A percentile compares a stretch with the other conserved stretches of the same genome.
These are phyloP conservation scores for Rhopalosiphum nymphaeae DNA, from an alignment of 2,888 invertebrate species.

Conservation along the genomic window DNA sequence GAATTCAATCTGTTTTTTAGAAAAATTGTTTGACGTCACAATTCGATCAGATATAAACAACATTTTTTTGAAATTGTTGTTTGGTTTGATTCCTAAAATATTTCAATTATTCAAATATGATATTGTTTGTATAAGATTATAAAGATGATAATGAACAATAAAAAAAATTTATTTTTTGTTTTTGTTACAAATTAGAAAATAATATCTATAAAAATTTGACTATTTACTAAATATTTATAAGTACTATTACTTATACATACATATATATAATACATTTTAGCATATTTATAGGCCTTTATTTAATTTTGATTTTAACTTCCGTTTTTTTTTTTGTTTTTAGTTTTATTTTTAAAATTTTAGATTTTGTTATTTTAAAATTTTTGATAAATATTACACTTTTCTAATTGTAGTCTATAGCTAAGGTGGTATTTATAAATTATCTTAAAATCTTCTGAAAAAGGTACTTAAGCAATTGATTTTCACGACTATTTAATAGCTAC, in stretches of 20 bases:
- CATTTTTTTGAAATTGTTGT: constrained; percentile 31
- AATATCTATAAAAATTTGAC: background rate
- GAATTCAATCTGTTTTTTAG: constrained; percentile 51
- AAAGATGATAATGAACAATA: background rate
- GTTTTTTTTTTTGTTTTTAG: background rate
- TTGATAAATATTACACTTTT: background rate
- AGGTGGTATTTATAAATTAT: background rate
- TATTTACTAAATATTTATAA: background rate
- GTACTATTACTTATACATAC: background rate
- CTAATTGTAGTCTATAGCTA: background rate
- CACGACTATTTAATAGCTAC: background rate
- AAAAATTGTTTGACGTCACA: constrained; percentile 55
- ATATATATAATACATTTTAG: background rate
- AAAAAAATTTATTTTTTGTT: background rate
- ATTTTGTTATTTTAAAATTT: background rate
- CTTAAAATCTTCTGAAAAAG: too few relatives aligned
- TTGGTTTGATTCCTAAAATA: constrained; percentile 18
- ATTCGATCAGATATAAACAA: constrained; percentile 49
- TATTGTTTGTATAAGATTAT: background rate
- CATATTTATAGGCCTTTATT: too few relatives aligned
- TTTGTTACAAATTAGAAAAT: background rate
- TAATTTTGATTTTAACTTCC: too few relatives aligned
- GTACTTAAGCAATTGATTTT: background rate
- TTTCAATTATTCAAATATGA: background rate
- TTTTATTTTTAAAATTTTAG: background rate